These are phyloP conservation scores for Limnephilus auricula DNA, from an alignment of 2,888 invertebrate genomes.

Conservation along the genomic window DNA sequence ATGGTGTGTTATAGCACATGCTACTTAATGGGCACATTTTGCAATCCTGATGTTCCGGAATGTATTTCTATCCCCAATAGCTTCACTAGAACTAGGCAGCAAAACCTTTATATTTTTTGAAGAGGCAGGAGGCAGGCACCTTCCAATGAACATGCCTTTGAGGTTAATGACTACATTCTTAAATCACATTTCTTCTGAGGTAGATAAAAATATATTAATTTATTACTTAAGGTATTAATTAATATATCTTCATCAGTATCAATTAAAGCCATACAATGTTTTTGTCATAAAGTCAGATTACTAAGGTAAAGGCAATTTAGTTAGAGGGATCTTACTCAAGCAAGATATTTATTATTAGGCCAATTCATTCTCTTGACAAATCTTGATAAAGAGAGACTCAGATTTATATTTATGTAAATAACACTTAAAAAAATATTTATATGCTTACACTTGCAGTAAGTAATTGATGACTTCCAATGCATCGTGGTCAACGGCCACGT, in stretches of 20 bases:
- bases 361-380: no score
- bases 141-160: no score
- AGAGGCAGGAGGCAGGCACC: no score
- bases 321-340: background rate
- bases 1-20: no score
- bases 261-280: background rate
- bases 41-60: no score
- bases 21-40: no score
- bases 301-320: background rate
- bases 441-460: slow-evolving; percentile 85
- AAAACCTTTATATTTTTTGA: no score
- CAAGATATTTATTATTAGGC: background rate
- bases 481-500: slow-evolving; percentile 86
- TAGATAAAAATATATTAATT: no score
- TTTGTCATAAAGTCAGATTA: background rate
- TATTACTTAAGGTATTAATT: background rate
- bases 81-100: no score
- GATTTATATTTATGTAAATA: background rate
- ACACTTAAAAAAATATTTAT: background rate
- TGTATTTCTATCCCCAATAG: no score
- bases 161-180: no score
- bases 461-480: slow-evolving; percentile 85
- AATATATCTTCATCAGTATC: background rate
- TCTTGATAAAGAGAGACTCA: background rate
- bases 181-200: no score